A percentile compares a stretch with the other conserved stretches of the same genome.
Evolutionary conservation across 2,113 vertebrate species (phyloP).

Genomic region (Phrynosoma platyrhinos): DNA sequence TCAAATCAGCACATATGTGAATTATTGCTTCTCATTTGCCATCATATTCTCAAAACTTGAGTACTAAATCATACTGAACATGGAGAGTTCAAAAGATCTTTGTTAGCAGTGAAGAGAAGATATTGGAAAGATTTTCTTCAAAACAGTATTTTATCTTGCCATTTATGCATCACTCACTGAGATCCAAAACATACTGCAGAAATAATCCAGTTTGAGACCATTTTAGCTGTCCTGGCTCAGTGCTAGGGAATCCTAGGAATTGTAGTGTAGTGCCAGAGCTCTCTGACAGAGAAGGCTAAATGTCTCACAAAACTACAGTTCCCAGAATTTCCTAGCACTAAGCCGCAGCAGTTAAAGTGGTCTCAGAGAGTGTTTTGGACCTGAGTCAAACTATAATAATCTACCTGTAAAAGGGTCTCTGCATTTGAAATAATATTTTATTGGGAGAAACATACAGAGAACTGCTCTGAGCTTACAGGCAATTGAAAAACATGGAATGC

Average conservation of each 20-base stretch:
- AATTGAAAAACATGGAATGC: not conserved
- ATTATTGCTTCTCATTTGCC: constrained; percentile 42
- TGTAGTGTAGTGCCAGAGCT: no score
- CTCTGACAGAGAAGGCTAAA: no score
- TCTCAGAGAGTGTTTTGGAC: no score
- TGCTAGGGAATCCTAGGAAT: no score
- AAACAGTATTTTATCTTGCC: not conserved
- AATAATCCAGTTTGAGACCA: no score
- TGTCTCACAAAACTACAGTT: no score
- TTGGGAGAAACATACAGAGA: not conserved
- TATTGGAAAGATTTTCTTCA: not conserved
- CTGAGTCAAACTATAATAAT: not conserved
- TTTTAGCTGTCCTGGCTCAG: no score
- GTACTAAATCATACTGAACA: constrained; percentile 18
- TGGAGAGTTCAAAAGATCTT: not conserved
- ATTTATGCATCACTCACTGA: not conserved
- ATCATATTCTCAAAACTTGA: constrained; percentile 31
- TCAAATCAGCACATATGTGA: constrained; percentile 43
- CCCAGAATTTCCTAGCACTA: no score
- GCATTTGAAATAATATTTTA: not conserved
- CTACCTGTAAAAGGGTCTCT: not conserved
- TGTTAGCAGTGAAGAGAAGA: constrained; percentile 4
- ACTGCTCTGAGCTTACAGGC: not conserved
- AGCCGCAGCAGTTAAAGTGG: no score
- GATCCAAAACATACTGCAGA: no score